These are phyloP conservation scores for Hymenochirus boettgeri DNA, from an alignment of 2,113 vertebrate species.

Conservation along the genomic window DNA sequence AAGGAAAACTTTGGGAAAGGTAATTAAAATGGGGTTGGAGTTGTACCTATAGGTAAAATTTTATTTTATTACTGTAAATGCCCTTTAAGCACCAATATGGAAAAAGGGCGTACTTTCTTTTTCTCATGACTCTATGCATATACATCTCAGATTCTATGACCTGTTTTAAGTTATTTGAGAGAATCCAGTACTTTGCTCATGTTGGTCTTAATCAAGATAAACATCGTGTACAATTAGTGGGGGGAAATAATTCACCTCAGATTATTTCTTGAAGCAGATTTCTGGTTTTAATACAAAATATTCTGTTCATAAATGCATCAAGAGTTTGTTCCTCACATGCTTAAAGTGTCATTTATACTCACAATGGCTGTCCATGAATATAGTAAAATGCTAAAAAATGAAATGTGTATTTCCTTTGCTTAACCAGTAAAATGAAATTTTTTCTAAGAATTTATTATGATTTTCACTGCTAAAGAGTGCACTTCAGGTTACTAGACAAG, in stretches of 20 bases:
- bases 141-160: too few species aligned
- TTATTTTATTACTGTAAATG: too few species aligned
- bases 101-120: too few species aligned
- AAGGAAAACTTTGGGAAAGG: too few species aligned
- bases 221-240: too few species aligned
- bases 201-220: too few species aligned
- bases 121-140: too few species aligned
- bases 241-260: conserved; percentile 27
- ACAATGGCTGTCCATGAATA: conserved; percentile 44
- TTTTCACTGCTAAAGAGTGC: conserved; percentile 20
- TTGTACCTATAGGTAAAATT: too few species aligned
- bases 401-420: conserved; percentile 49
- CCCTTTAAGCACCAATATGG: too few species aligned
- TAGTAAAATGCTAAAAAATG: conserved; percentile 45
- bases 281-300: conserved; percentile 1
- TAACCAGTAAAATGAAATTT: conserved; percentile 44
- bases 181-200: too few species aligned
- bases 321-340: conserved; percentile 10
- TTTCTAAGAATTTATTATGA: conserved; percentile 25
- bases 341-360: conserved; percentile 40
- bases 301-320: conserved; percentile 1
- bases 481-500: conserved; percentile 45
- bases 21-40: too few species aligned
- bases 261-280: conserved; percentile 10
- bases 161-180: too few species aligned